Evolutionary conservation across 2,113 vertebrate genomes (phyloP).

Genomic region (Xiphophorus maculatus): DNA sequence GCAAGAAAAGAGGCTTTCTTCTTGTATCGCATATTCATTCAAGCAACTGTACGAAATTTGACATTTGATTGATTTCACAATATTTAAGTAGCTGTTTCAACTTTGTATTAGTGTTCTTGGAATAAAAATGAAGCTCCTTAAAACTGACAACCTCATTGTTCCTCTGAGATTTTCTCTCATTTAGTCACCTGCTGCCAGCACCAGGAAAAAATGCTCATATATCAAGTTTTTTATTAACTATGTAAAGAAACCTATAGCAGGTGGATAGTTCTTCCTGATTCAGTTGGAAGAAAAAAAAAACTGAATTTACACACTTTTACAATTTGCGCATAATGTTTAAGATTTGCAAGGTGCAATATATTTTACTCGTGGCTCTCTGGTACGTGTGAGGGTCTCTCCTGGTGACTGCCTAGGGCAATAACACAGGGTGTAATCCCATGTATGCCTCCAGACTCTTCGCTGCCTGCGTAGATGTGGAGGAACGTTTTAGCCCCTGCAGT

Average conservation of each 20-base stretch:
- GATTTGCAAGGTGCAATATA: slow-evolving; percentile 36
- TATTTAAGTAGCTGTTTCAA: slow-evolving; percentile 52
- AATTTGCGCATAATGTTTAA: slow-evolving; percentile 27
- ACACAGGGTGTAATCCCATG: slow-evolving; percentile 76
- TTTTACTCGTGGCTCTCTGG: slow-evolving; percentile 29
- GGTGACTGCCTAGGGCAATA: slow-evolving; percentile 75
- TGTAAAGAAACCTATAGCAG: slow-evolving; percentile 21
- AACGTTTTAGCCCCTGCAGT: slow-evolving; percentile 82
- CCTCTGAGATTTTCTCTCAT: slow-evolving; percentile 36
- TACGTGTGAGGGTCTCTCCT: slow-evolving; percentile 60
- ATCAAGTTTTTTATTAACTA: slow-evolving; percentile 47
- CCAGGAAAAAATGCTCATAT: slow-evolving; percentile 38
- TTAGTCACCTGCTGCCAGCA: slow-evolving; percentile 52
- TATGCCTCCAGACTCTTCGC: slow-evolving; percentile 76
- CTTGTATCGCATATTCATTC: slow-evolving; percentile 6
- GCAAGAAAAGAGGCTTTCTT: neutral
- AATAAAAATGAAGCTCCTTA: slow-evolving; percentile 47
- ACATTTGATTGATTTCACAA: slow-evolving; percentile 36
- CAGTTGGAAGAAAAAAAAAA: slow-evolving; percentile 2
- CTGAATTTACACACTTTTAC: slow-evolving; percentile 8
- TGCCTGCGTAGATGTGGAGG: slow-evolving; percentile 75
- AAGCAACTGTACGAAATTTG: slow-evolving; percentile 35
- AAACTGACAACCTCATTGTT: slow-evolving; percentile 24
- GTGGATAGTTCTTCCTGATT: slow-evolving; percentile 13
- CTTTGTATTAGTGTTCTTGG: slow-evolving; percentile 35